These are phyloP conservation scores for Archips xylosteana DNA, from an alignment of 2,888 invertebrate genomes.

Conservation along the genomic window DNA sequence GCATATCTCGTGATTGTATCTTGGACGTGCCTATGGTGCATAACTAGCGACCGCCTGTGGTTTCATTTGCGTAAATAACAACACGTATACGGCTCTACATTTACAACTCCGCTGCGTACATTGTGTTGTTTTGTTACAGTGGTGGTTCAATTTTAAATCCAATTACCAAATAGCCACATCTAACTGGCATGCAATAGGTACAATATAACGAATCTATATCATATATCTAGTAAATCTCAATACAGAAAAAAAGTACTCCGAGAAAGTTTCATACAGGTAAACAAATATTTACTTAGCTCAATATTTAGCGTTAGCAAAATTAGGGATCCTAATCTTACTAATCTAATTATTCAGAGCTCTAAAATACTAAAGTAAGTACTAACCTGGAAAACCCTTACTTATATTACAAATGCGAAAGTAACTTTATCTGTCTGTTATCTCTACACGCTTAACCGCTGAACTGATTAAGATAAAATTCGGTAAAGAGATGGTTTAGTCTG, in stretches of 20 bases:
- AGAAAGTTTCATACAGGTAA: no score
- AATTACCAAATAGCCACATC: slow-evolving; percentile 9
- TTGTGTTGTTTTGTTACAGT: slow-evolving; percentile 10
- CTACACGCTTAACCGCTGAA: no score
- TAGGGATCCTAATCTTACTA: background rate
- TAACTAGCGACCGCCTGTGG: slow-evolving; percentile 19
- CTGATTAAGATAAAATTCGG: no score
- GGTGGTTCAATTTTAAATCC: slow-evolving; percentile 8
- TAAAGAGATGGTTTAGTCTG: no score
- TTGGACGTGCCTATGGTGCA: slow-evolving; percentile 39
- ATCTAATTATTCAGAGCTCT: background rate
- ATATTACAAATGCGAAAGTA: no score
- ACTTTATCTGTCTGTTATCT: no score
- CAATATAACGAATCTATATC: no score
- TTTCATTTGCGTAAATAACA: slow-evolving; percentile 35
- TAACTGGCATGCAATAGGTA: background rate
- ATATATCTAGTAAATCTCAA: no score
- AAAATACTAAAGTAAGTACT: background rate
- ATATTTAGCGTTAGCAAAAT: background rate
- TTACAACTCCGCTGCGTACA: slow-evolving; percentile 1
- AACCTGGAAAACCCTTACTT: background rate
- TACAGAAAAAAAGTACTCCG: no score
- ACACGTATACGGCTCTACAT: slow-evolving; percentile 14
- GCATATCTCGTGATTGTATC: slow-evolving; percentile 47
- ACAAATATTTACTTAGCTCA: background rate